phyloP scores from a whole-genome alignment of 2,113 vertebrate species.

The Turdus rufiventris region DNA sequence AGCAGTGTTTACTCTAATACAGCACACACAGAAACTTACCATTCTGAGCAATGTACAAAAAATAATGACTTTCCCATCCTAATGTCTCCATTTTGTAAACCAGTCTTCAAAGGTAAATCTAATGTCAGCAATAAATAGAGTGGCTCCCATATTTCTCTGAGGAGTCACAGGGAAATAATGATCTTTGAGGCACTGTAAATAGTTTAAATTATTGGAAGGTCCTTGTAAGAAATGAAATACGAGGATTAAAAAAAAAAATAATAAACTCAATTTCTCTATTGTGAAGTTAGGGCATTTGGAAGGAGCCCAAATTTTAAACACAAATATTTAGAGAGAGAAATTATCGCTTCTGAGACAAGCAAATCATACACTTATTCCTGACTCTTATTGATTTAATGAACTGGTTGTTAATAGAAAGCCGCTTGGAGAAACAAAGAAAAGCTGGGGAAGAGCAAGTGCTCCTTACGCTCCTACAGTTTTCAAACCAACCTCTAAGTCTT shows the following conservation, averaged over 20 bases:
- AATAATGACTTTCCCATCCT: slow-evolving; percentile 64
- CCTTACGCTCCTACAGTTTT: slow-evolving; percentile 8
- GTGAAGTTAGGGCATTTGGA: slow-evolving; percentile 47
- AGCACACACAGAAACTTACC: slow-evolving; percentile 33
- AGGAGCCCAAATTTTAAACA: slow-evolving; percentile 56
- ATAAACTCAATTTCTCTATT: background rate
- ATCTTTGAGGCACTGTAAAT: slow-evolving; percentile 70
- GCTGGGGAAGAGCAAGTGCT: background rate
- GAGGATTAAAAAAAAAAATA: slow-evolving; percentile 54
- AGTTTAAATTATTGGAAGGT: slow-evolving; percentile 71
- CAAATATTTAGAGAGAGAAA: slow-evolving; percentile 68
- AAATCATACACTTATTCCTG: slow-evolving; percentile 50
- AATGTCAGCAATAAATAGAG: slow-evolving; percentile 67
- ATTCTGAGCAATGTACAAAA: slow-evolving; percentile 43
- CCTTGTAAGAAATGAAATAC: slow-evolving; percentile 66
- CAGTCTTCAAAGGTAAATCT: slow-evolving; percentile 68
- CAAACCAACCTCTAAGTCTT: slow-evolving; percentile 11
- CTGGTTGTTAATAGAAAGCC: background rate
- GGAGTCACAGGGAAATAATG: slow-evolving; percentile 64
- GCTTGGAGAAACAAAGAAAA: background rate
- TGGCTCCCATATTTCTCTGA: slow-evolving; percentile 61
- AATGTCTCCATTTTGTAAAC: slow-evolving; percentile 71
- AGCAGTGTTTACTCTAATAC: slow-evolving; percentile 31
- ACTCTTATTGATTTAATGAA: slow-evolving; percentile 54
- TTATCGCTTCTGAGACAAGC: slow-evolving; percentile 43